Percentiles rank a stretch among this genome's conserved stretches.
Evolutionary conservation across 2,888 invertebrate genomes (phyloP).

Genomic region (Antitype chi): DNA sequence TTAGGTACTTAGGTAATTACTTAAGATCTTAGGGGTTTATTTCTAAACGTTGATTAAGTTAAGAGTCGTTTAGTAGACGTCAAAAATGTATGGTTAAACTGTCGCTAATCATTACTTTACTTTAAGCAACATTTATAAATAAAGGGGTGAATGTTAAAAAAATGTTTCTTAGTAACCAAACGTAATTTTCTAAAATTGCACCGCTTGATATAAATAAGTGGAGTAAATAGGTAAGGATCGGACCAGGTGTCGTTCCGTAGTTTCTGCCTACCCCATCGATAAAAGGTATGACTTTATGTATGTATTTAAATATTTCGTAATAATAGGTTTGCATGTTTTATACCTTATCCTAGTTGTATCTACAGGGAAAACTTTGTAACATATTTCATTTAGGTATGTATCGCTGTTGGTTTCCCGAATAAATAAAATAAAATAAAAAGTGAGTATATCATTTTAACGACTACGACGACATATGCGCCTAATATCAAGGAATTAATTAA

Average conservation of each 20-base stretch:
- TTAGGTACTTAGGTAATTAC: background rate
- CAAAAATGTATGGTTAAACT: too few relatives aligned
- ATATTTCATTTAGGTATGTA: background rate
- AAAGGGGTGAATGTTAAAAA: background rate
- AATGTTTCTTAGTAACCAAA: background rate
- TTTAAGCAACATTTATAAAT: too few relatives aligned
- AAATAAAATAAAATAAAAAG: background rate
- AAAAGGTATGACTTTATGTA: too few relatives aligned
- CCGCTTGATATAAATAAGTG: too few relatives aligned
- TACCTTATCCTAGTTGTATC: background rate
- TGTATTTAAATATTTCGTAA: background rate
- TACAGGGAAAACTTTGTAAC: background rate
- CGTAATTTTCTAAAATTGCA: background rate
- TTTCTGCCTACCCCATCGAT: too few relatives aligned
- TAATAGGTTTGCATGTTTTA: background rate
- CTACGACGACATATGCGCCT: background rate
- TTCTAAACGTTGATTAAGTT: too few relatives aligned
- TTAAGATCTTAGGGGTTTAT: too few relatives aligned
- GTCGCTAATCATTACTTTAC: too few relatives aligned
- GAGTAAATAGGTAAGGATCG: too few relatives aligned
- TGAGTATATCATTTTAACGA: background rate
- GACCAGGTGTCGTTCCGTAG: too few relatives aligned
- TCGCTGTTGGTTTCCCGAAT: background rate
- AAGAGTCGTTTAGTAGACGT: too few relatives aligned
- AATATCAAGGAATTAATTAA: too few relatives aligned